Percentiles rank a stretch among this genome's conserved stretches.
These are phyloP conservation scores for Pocillopora damicornis DNA, from an alignment of 64 coral and sea anemone genomes.

Conservation along the genomic window DNA sequence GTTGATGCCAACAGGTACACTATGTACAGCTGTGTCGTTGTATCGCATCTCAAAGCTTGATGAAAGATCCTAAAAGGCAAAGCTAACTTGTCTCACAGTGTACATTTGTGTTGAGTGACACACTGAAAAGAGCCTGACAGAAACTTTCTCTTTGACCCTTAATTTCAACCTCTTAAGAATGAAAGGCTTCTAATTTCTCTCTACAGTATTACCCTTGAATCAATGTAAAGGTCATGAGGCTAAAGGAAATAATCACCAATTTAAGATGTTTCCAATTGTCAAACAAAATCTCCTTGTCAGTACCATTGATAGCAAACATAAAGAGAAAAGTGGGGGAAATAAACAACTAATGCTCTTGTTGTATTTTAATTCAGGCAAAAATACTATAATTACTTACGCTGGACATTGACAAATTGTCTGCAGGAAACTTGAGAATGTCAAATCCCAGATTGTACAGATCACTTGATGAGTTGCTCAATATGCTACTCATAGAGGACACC, in stretches of 20 bases:
- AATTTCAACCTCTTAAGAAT: too few relatives aligned
- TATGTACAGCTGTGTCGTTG: constrained; percentile 70
- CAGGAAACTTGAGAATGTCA: constrained; percentile 53
- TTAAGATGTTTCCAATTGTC: too few relatives aligned
- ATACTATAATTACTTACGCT: constrained; percentile 23
- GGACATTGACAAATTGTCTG: constrained; percentile 6
- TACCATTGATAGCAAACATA: too few relatives aligned
- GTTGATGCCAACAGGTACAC: constrained; percentile 74
- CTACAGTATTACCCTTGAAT: too few relatives aligned
- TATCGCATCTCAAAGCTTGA: constrained; percentile 55
- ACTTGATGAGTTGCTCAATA: constrained; percentile 48
- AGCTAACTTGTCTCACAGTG: too few relatives aligned
- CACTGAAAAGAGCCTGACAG: too few relatives aligned
- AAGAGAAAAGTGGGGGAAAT: background rate
- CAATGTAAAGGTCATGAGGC: too few relatives aligned
- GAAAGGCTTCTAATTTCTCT: too few relatives aligned
- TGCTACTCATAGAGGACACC: constrained; percentile 16
- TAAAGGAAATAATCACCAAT: too few relatives aligned
- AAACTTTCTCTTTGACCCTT: too few relatives aligned
- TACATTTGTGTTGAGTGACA: too few relatives aligned
- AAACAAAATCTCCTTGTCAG: too few relatives aligned
- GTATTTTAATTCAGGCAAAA: background rate
- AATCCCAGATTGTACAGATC: constrained; percentile 45
- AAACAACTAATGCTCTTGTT: background rate
- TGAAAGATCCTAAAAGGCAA: background rate